Percentiles rank a stretch among this genome's conserved stretches.
Conservation (phyloP, 2,797 vertebrate genomes). For the Pachyuromys duprasi region DNA sequence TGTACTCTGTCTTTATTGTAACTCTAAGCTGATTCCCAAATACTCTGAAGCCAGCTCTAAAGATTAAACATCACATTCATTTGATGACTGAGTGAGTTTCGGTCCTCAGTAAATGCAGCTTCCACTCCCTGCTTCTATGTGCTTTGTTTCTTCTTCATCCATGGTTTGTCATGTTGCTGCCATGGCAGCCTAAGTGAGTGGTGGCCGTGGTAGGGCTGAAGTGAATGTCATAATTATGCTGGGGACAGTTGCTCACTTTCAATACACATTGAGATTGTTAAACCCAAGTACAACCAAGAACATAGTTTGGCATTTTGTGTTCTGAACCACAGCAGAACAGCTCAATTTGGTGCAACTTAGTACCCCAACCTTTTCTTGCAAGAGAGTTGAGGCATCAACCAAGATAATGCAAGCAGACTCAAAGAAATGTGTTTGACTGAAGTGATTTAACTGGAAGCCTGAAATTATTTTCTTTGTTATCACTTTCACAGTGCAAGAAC, state of each 20-base stretch:
- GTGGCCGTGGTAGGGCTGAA: neutral
- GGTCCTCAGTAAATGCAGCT: neutral
- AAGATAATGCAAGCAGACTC: conserved; percentile 1
- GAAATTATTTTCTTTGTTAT: neutral
- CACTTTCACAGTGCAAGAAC: neutral
- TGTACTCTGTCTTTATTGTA: neutral
- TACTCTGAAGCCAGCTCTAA: neutral
- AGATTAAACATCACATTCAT: neutral
- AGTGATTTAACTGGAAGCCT: neutral
- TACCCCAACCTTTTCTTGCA: conserved; percentile 39
- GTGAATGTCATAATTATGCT: neutral
- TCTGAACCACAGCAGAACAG: neutral
- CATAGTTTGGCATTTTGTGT: neutral
- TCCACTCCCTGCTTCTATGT: neutral
- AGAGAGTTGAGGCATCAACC: neutral
- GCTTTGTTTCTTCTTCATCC: neutral
- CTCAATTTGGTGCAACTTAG: conserved; percentile 37
- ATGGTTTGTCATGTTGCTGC: neutral
- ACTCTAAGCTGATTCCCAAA: neutral
- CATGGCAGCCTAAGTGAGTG: neutral
- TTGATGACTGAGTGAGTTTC: neutral
- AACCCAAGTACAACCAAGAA: conserved; percentile 51
- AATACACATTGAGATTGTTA: neutral
- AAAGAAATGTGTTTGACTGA: neutral
- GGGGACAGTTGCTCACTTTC: neutral